Evolutionary conservation across 2,797 vertebrate genomes (phyloP).

Genomic region (Gambelia wislizenii): DNA sequence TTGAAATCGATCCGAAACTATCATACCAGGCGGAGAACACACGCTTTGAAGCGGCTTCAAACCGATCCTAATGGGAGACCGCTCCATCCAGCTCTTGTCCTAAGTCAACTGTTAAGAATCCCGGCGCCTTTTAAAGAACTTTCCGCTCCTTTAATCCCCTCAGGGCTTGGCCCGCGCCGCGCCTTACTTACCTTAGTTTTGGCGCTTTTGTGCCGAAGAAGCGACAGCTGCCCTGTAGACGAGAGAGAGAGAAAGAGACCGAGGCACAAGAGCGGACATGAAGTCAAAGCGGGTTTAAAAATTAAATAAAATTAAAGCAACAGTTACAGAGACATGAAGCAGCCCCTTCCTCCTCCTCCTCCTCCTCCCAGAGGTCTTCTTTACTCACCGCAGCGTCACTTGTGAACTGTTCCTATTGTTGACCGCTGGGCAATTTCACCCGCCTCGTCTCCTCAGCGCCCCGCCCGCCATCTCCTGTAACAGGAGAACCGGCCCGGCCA

Average conservation of each 20-base stretch:
- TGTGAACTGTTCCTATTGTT: neutral
- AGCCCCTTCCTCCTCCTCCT: neutral
- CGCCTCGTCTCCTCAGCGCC: too few species aligned
- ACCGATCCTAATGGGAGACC: neutral
- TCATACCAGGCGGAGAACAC: too few species aligned
- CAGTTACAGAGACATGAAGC: too few species aligned
- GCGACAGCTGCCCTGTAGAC: constrained; percentile 55
- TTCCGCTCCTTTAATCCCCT: neutral
- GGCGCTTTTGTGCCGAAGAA: neutral
- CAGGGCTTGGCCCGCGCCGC: neutral
- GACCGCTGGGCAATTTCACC: neutral
- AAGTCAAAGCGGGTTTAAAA: neutral
- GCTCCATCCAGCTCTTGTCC: neutral
- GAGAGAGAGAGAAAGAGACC: neutral
- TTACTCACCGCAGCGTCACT: constrained; percentile 54
- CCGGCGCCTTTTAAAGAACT: neutral
- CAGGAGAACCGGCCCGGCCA: neutral
- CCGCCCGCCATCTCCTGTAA: neutral
- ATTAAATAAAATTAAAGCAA: too few species aligned
- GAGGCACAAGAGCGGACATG: neutral
- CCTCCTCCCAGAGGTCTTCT: neutral
- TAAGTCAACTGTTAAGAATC: neutral
- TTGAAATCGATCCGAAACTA: too few species aligned
- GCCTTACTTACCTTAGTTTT: neutral
- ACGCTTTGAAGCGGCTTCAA: too few species aligned